phyloP scores from a whole-genome alignment of 2,797 vertebrate genomes.

The Craterocephalus amniculus region DNA sequence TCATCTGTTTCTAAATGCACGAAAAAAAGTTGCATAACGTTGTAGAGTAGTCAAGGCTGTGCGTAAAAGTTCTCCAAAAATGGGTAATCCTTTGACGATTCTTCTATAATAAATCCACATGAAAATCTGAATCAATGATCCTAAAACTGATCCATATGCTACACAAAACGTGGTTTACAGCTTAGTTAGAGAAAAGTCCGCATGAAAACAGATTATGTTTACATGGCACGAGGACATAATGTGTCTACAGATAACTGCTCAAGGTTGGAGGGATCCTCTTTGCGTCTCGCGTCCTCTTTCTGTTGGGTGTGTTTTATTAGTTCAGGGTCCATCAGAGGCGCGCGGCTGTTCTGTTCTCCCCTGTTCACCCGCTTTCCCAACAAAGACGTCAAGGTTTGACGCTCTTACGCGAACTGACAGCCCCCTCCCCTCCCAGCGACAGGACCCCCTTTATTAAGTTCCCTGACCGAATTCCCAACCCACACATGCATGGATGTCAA shows the following conservation, averaged over 20 bases:
- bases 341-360: constrained; percentile 1
- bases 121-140: not conserved
- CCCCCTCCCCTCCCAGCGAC: constrained; percentile 5
- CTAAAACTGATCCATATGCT: constrained; percentile 4
- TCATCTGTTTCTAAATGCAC: not conserved
- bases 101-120: constrained; percentile 15
- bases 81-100: not conserved
- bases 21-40: not conserved
- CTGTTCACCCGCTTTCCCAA: constrained; percentile 32
- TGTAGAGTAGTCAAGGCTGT: constrained; percentile 1
- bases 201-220: not conserved
- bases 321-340: not conserved
- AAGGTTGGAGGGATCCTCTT: not conserved
- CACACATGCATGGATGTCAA: not conserved
- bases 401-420: constrained; percentile 21
- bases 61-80: constrained; percentile 45
- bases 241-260: not conserved
- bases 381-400: constrained; percentile 45
- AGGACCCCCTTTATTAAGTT: constrained; percentile 29
- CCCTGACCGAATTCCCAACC: constrained; percentile 23
- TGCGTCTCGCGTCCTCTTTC: constrained; percentile 9
- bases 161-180: too few relatives aligned
- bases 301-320: constrained; percentile 20
- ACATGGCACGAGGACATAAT: not conserved
- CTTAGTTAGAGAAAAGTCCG: not conserved